phyloP scores from a whole-genome alignment of 2,888 invertebrate genomes.

The Acanthosepion esculentum region DNA sequence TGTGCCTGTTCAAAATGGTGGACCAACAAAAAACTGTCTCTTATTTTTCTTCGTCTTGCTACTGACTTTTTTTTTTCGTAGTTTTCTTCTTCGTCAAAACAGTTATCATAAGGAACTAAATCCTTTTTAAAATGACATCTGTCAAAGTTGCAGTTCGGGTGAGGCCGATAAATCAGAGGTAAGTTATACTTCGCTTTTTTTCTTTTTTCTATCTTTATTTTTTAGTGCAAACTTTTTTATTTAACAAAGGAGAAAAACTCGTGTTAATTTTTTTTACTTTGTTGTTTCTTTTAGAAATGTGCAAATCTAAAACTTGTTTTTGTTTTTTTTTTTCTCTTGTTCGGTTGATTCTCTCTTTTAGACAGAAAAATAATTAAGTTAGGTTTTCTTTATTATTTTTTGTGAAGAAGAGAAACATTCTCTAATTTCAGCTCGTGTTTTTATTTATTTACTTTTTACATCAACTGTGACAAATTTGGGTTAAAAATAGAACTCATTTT shows the following conservation, averaged over 20 bases:
- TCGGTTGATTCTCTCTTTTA: no score
- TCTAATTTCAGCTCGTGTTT: no score
- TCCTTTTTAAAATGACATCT: slow-evolving; percentile 82
- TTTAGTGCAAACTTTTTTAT: neutral
- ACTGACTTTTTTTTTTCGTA: neutral
- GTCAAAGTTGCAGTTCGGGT: slow-evolving; percentile 77
- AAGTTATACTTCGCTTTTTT: slow-evolving; percentile 44
- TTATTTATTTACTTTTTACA: no score
- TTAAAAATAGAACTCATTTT: no score
- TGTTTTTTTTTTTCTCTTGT: no score
- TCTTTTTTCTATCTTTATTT: neutral
- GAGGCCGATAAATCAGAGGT: slow-evolving; percentile 70
- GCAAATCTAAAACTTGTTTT: no score
- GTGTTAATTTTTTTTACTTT: neutral
- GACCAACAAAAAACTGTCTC: neutral
- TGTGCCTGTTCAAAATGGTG: slow-evolving; percentile 37
- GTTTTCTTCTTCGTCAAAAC: neutral
- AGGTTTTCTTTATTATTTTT: no score
- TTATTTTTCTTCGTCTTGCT: neutral
- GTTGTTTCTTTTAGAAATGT: neutral
- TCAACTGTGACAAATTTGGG: no score
- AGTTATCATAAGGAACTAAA: neutral
- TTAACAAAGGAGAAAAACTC: neutral
- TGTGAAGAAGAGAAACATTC: no score
- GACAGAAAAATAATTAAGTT: no score